Evolutionary conservation across 2,888 invertebrate species (phyloP).

Genomic region (Bombylius major): DNA sequence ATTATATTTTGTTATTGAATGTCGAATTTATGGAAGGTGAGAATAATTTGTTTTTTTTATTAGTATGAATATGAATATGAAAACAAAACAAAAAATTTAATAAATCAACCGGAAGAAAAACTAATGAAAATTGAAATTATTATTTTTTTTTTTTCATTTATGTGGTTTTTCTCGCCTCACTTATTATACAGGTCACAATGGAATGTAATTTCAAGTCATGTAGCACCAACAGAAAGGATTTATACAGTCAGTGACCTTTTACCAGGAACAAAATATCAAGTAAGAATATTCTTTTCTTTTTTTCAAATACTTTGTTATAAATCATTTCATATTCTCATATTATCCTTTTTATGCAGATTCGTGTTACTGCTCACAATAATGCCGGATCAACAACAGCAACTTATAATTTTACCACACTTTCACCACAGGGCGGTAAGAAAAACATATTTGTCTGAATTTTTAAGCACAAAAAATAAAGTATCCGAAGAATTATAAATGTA

Average conservation of each 20-base stretch:
- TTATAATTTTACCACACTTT: slow-evolving; percentile 75
- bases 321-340: too few relatives aligned
- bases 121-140: too few relatives aligned
- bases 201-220: slow-evolving; percentile 70
- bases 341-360: slow-evolving; percentile 31
- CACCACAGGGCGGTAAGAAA: slow-evolving; percentile 57
- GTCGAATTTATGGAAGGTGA: slow-evolving; percentile 42
- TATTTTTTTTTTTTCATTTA: neutral
- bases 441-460: neutral
- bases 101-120: too few relatives aligned
- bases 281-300: neutral
- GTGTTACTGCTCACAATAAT: slow-evolving; percentile 72
- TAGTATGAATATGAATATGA: neutral
- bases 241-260: slow-evolving; percentile 66
- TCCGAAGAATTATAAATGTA: too few relatives aligned
- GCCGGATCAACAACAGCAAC: slow-evolving; percentile 72
- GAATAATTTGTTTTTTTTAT: neutral
- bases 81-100: neutral
- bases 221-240: slow-evolving; percentile 67
- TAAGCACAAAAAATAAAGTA: too few relatives aligned
- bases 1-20: slow-evolving; percentile 73
- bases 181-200: slow-evolving; percentile 41
- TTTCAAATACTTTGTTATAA: too few relatives aligned
- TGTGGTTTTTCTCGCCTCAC: neutral
- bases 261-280: slow-evolving; percentile 60